Conservation (phyloP, 1,140 invertebrate species). For the Sycobia sp. region DNA sequence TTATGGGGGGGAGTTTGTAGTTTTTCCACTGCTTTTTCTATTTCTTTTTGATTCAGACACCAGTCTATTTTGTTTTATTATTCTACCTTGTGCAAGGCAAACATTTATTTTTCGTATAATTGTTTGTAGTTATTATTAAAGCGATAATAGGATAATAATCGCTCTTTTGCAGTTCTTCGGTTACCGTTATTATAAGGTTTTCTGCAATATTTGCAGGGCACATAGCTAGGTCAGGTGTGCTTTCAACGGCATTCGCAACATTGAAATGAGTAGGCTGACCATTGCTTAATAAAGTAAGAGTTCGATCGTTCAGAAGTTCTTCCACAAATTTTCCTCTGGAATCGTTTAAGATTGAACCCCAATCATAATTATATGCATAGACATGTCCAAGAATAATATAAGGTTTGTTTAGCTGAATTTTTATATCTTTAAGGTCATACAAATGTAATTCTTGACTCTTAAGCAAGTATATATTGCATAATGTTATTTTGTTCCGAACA, state of each 20-base stretch:
- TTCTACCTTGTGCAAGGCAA: not conserved
- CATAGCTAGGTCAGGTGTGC: not conserved
- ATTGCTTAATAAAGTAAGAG: not conserved
- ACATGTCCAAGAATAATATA: not conserved
- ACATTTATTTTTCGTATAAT: not conserved
- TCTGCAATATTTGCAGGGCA: not conserved
- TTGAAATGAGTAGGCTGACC: not conserved
- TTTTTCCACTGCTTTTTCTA: not conserved
- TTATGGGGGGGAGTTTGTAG: not conserved
- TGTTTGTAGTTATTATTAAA: not conserved
- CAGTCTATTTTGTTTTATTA: not conserved
- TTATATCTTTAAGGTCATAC: not conserved
- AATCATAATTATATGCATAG: not conserved
- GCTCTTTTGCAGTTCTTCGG: not conserved
- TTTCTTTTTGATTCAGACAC: not conserved
- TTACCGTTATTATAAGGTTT: not conserved
- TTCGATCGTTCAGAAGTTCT: not conserved
- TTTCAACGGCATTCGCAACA: not conserved
- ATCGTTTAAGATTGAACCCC: not conserved
- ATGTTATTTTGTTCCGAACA: not conserved
- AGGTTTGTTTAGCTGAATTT: not conserved
- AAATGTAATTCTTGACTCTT: not conserved
- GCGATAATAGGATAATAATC: not conserved
- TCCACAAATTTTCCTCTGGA: not conserved
- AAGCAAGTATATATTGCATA: not conserved